These are phyloP conservation scores for Chionodraco myersi DNA, from an alignment of 2,113 vertebrate genomes.

Conservation along the genomic window DNA sequence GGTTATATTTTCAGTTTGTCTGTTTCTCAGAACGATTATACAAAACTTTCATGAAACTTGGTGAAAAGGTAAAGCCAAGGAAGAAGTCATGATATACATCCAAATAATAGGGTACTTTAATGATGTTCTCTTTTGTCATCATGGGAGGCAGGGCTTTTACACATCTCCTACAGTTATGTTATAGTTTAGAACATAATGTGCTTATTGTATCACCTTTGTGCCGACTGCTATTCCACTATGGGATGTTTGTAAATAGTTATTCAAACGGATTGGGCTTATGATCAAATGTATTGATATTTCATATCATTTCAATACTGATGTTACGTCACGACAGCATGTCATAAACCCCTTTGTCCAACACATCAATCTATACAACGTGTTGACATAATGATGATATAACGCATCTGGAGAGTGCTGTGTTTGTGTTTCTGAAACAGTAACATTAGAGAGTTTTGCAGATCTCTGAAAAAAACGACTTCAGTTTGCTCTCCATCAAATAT, in stretches of 20 bases:
- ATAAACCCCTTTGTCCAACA: slow-evolving; percentile 42
- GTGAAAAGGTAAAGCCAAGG: too few relatives aligned
- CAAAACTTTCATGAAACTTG: too few relatives aligned
- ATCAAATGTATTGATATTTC: background rate
- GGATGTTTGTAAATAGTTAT: background rate
- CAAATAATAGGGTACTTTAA: too few relatives aligned
- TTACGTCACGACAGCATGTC: slow-evolving; percentile 23
- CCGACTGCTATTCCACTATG: background rate
- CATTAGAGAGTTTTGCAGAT: slow-evolving; percentile 21
- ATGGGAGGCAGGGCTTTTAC: too few relatives aligned
- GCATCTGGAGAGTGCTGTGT: slow-evolving; percentile 37
- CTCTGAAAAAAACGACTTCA: background rate
- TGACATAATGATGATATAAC: slow-evolving; percentile 24
- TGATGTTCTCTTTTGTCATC: too few relatives aligned
- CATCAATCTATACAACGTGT: slow-evolving; percentile 36
- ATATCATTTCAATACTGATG: background rate
- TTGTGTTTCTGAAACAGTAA: slow-evolving; percentile 37
- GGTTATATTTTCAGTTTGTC: too few relatives aligned
- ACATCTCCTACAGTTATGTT: too few relatives aligned
- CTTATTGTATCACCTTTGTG: background rate
- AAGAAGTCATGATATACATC: too few relatives aligned
- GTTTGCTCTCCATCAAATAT: slow-evolving; percentile 16
- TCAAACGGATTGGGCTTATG: background rate
- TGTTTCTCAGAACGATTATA: too few relatives aligned
- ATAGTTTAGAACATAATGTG: background rate